Conservation (phyloP, 2,888 invertebrate species). For the Drosophila koepferae region DNA sequence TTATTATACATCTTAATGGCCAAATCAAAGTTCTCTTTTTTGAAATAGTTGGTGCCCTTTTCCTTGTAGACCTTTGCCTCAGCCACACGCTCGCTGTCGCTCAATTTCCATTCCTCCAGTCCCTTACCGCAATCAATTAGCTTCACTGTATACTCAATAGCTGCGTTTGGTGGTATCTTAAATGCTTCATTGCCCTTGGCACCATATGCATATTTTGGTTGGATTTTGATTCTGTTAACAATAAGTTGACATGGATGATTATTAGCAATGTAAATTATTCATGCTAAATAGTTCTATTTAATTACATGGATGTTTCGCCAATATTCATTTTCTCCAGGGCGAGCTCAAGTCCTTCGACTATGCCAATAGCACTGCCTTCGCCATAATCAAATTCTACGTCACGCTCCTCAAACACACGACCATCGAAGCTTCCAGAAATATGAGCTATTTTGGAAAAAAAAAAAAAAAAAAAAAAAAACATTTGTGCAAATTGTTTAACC, state of each 20-base stretch:
- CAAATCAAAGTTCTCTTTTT: constrained; percentile 90
- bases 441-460: constrained; percentile 59
- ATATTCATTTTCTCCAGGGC: constrained; percentile 92
- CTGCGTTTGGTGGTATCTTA: constrained; percentile 91
- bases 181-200: constrained; percentile 88
- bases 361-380: constrained; percentile 91
- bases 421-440: constrained; percentile 76
- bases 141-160: constrained; percentile 92
- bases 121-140: constrained; percentile 94
- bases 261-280: neutral
- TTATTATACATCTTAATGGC: constrained; percentile 96
- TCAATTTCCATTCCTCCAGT: constrained; percentile 93
- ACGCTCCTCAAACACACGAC: constrained; percentile 88
- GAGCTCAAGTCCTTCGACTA: constrained; percentile 93
- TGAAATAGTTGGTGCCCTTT: constrained; percentile 96
- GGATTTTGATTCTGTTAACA: constrained; percentile 87
- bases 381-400: constrained; percentile 94
- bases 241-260: neutral
- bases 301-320: constrained; percentile 89
- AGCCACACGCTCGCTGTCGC: constrained; percentile 91
- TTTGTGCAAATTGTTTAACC: constrained; percentile 5
- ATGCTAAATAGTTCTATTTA: neutral
- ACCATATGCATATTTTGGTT: constrained; percentile 93
- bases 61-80: constrained; percentile 94
- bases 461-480: neutral